Evolutionary conservation across 2,113 vertebrate species (phyloP).

Genomic region (Pseudorectes ferrugineus): DNA sequence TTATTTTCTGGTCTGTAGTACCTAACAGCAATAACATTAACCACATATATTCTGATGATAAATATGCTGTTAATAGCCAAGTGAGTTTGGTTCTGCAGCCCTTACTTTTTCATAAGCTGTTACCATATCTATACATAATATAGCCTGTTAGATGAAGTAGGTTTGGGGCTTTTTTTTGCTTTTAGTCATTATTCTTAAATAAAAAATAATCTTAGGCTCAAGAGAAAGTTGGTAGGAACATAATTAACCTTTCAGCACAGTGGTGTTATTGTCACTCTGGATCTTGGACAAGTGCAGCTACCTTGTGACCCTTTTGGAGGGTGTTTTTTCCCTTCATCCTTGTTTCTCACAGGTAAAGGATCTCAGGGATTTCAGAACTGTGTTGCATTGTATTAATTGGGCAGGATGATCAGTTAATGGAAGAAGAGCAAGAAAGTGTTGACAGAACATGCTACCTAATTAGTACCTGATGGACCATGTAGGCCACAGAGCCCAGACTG

Average conservation of each 20-base stretch:
- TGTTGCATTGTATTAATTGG: slow-evolving; percentile 67
- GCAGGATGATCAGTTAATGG: slow-evolving; percentile 77
- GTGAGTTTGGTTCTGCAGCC: not conserved
- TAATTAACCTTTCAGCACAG: slow-evolving; percentile 35
- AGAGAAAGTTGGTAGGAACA: not conserved
- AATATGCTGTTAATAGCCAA: not conserved
- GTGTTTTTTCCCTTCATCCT: not conserved
- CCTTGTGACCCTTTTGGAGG: slow-evolving; percentile 3
- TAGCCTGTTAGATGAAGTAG: not conserved
- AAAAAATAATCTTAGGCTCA: not conserved
- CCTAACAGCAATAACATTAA: not conserved
- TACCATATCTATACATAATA: not conserved
- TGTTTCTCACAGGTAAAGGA: slow-evolving; percentile 33
- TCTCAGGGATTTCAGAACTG: slow-evolving; percentile 42
- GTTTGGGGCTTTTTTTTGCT: not conserved
- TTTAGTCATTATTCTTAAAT: not conserved
- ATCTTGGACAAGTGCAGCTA: not conserved
- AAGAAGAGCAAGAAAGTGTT: slow-evolving; percentile 64
- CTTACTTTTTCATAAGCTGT: not conserved
- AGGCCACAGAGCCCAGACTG: slow-evolving; percentile 55
- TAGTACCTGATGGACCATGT: slow-evolving; percentile 71
- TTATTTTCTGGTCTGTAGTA: not conserved
- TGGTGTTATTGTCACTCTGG: not conserved
- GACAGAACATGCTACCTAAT: slow-evolving; percentile 75
- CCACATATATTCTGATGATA: not conserved